Base-by-base conservation (phyloP, 2,113 vertebrate genomes). In the Pedionomus torquatus region DNA sequence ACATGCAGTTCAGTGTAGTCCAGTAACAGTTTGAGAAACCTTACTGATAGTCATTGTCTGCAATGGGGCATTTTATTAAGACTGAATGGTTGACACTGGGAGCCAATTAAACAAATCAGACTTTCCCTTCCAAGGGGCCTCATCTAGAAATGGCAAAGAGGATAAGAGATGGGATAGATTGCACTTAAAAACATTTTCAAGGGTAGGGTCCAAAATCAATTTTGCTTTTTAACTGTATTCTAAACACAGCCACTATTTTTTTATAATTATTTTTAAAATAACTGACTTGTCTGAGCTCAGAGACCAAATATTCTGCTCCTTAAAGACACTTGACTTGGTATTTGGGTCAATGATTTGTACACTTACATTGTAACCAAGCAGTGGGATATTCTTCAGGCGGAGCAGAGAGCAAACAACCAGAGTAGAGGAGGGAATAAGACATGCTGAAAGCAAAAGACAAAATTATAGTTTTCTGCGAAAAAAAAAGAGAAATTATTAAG, bases 351-450 rank as follows among this genome's bases (percentile, higher is more conserved):
- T 63, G 54, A 74, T 70, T 83, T 74, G 8, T 52, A 46, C 24
- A 54, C 0, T 0, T 37, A 41, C 2, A 23, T 44, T 74, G 39
- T 18, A 72, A 70, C 18, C 57, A 18, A 85, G n/a, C 52, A 72
- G 49, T 25, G 23, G 44, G 28, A 86, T 72, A 43, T 85, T 77
- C 24, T 52, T 86, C n/a, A 83, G 35, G 21, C 57, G 8, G 9
- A 70, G 18, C 21, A 4, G 3, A 18, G 16, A 88, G 30, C 1
- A 87, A 63, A 87, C 48, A 17, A 8, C 19, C 24, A 63, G 14
- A 26, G 9, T n/a, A 69, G 58, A 90, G 58, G 8, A 85, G 11
- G 11, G 24, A 86, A 14, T 4, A 80, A 76, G 19, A 69, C 30
- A n/a, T 79, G 11, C 28, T 81, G 41, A 94, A 81, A 87, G 20